Conservation (phyloP, 92 coral and sea anemone species). For the Palythoa caribaeorum region DNA sequence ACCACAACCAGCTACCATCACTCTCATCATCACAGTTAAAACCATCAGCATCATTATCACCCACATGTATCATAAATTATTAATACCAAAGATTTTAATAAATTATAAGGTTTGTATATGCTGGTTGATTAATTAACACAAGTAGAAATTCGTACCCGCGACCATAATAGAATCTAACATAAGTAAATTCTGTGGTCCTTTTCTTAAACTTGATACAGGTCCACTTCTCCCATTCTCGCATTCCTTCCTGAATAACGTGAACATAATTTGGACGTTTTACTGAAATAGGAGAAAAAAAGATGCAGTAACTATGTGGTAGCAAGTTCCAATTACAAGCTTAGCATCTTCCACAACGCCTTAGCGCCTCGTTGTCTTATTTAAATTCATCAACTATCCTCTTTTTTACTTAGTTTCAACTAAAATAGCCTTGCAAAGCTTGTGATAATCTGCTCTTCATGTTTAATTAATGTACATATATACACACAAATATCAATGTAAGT, state of each 20-base stretch:
- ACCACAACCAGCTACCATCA: too few species aligned
- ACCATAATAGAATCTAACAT: slow-evolving; percentile 37
- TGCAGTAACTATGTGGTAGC: neutral
- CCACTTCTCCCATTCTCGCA: slow-evolving; percentile 49
- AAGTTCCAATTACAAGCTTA: neutral
- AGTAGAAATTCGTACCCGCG: slow-evolving; percentile 9
- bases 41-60: too few species aligned
- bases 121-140: neutral
- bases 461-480: neutral
- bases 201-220: slow-evolving; percentile 43
- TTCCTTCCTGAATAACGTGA: slow-evolving; percentile 20
- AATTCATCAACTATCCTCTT: too few species aligned
- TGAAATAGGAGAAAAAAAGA: neutral
- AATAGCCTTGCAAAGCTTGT: too few species aligned
- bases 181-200: slow-evolving; percentile 26
- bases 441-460: too few species aligned
- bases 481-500: too few species aligned
- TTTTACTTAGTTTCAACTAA: too few species aligned
- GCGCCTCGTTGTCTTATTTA: too few species aligned
- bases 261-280: slow-evolving; percentile 34
- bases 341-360: neutral
- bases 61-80: too few species aligned
- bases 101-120: neutral
- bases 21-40: too few species aligned
- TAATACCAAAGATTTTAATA: too few species aligned